Conservation (phyloP, 2,797 vertebrate species). For the Halcyon leucocephala region DNA sequence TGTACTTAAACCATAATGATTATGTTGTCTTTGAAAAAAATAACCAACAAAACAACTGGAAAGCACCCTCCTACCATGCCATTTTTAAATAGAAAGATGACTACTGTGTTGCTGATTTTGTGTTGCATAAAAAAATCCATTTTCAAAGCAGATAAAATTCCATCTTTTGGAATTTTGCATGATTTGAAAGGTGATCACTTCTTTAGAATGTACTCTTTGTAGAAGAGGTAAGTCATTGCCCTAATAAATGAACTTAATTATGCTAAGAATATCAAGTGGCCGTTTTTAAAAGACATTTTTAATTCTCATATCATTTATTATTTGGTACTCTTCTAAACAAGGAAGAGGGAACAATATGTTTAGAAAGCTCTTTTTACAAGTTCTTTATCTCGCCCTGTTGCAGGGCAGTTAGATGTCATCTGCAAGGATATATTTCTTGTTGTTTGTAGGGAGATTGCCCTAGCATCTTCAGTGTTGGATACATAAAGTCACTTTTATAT, state of each 20-base stretch:
- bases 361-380: background rate
- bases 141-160: background rate
- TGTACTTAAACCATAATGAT: background rate
- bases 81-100: background rate
- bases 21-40: background rate
- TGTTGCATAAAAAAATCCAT: background rate
- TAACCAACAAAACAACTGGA: background rate
- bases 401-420: background rate
- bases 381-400: background rate
- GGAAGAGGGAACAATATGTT: background rate
- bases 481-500: background rate
- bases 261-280: background rate
- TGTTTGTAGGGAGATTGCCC: background rate
- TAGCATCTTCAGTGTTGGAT: background rate
- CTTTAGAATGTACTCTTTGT: background rate
- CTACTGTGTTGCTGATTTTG: background rate
- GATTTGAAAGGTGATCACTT: background rate
- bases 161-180: background rate
- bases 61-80: background rate
- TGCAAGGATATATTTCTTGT: background rate
- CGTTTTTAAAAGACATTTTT: background rate
- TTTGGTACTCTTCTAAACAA: background rate
- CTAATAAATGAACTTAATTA: background rate
- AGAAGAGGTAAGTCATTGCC: background rate
- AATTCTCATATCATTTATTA: background rate